Evolutionary conservation across 2,113 vertebrate genomes (phyloP), one percentile per base, ranked within the genome.

Genomic region (Telmatochromis brichardi): DNA sequence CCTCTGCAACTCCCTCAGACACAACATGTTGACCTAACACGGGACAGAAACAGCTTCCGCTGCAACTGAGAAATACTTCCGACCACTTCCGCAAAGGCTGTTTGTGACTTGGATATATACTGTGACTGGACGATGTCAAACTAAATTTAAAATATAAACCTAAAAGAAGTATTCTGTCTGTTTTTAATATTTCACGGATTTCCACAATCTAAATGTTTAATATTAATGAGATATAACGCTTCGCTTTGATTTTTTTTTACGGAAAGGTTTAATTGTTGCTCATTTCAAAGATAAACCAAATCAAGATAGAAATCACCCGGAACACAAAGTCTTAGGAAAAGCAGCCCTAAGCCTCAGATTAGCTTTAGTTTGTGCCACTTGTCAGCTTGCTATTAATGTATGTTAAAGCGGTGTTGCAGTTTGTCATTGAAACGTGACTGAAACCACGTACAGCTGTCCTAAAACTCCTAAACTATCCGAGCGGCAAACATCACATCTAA

Each of bases 1-100:
- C 11, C 90, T 85, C 57, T 57, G 80, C 2, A 93, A 33, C 5
- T 58, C 15, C 40, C 91, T 91, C 4, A 93, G 1, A 5, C 47
- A 57, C 8, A 90, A 7, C 96, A 96, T 96, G n/a, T 68, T 83
- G 90, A 93, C 88, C 90, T 21, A 23, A 81, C 28, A 35, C 19
- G 6, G 5, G 45, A 86, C 82, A 19, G 89, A 92, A 94, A 82
- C 83, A 11, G 42, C 54, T 88, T 13, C 60, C 11, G 31, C 15
- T 15, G 2, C 3, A 14, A 4, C 23, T n/a, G 1, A 76, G 3
- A 4, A 19, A 50, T 50, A 12, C 71, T 89, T 92, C 89, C 85
- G 4, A 83, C 23, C 14, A n/a, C 37, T 4, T 21, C 3, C 42
- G 71, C 71, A 47, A 28, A 76, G 40, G 9, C 23, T 42, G 37